Conservation (phyloP, 1,140 invertebrate species). For the Papilio aristodemus region DNA sequence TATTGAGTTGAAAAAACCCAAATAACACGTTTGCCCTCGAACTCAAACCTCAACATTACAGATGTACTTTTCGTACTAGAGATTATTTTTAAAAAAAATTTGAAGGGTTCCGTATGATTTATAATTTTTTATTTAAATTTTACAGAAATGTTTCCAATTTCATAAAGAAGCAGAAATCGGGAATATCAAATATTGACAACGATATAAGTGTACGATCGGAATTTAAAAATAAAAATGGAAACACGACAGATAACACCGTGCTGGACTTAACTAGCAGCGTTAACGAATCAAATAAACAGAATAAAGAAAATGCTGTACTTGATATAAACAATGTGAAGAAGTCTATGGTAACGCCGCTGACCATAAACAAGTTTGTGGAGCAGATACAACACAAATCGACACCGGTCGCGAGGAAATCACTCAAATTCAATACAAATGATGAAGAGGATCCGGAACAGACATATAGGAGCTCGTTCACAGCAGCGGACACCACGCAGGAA, state of each 20-base stretch:
- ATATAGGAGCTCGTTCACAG: slow-evolving; percentile 44
- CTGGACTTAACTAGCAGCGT: slow-evolving; percentile 43
- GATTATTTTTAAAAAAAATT: no score
- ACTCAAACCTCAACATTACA: no score
- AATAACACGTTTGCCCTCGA: no score
- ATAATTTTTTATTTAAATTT: slow-evolving; percentile 32
- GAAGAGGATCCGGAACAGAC: slow-evolving; percentile 55
- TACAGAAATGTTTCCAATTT: slow-evolving; percentile 52
- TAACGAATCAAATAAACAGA: slow-evolving; percentile 45
- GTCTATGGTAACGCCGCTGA: slow-evolving; percentile 60
- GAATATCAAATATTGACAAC: slow-evolving; percentile 28
- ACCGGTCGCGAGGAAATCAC: slow-evolving; percentile 65
- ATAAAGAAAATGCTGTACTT: slow-evolving; percentile 46
- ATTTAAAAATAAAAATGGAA: slow-evolving; percentile 33
- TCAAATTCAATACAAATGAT: slow-evolving; percentile 54
- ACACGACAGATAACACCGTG: slow-evolving; percentile 38
- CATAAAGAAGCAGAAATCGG: slow-evolving; percentile 49
- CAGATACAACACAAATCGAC: slow-evolving; percentile 68
- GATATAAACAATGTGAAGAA: slow-evolving; percentile 40
- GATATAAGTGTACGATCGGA: slow-evolving; percentile 29
- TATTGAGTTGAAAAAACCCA: no score
- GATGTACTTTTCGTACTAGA: no score
- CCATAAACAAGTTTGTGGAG: slow-evolving; percentile 66
- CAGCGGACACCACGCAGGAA: slow-evolving; percentile 64
- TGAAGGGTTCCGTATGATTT: no score